phyloP scores from a whole-genome alignment of 1,140 invertebrate species.

The Delia radicum region DNA sequence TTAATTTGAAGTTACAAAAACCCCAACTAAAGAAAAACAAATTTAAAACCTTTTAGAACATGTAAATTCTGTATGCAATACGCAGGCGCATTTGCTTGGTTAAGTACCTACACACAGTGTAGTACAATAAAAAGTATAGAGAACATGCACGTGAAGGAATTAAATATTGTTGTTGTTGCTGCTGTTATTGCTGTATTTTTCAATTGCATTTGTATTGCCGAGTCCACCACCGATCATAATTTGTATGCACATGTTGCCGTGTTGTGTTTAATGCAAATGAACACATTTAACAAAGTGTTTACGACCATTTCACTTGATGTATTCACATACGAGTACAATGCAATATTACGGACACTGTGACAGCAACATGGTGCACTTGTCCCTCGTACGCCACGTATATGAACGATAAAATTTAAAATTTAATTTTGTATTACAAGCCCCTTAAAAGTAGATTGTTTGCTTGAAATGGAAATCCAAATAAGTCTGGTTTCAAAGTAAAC shows the following conservation, averaged over 20 bases:
- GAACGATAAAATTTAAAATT: background rate
- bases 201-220: background rate
- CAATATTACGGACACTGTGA: background rate
- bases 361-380: no score
- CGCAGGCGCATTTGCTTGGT: conserved; percentile 12
- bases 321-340: background rate
- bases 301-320: conserved; percentile 5
- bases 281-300: conserved; percentile 18
- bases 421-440: background rate
- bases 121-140: background rate
- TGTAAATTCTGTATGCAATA: background rate
- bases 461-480: no score
- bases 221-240: conserved; percentile 6
- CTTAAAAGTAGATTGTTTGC: no score
- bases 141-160: conserved; percentile 22
- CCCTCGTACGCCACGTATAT: no score
- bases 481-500: no score
- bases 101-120: background rate
- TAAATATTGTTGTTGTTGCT: background rate
- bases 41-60: conserved; percentile 13
- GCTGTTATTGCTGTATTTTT: background rate
- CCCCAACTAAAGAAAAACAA: background rate
- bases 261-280: conserved; percentile 15
- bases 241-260: conserved; percentile 15
- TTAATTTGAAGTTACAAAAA: background rate